Percentiles rank a stretch among this genome's conserved stretches.
phyloP scores from a whole-genome alignment of 2,797 vertebrate genomes.

The Centropyge bicolor region DNA sequence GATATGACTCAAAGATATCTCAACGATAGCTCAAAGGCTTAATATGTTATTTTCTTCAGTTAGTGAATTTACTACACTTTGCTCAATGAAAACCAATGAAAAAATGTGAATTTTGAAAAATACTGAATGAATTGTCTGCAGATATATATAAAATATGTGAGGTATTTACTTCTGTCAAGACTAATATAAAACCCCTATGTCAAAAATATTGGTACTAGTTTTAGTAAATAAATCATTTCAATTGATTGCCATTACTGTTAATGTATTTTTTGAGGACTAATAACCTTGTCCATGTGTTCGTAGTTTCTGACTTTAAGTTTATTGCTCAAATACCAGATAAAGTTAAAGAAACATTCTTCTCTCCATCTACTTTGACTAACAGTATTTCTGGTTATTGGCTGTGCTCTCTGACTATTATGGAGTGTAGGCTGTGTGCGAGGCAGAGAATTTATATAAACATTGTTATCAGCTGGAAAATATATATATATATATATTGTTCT shows the following conservation, averaged over 20 bases:
- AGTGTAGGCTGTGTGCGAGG: constrained; percentile 30
- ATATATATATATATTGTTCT: constrained; percentile 9
- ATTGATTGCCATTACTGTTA: constrained; percentile 1
- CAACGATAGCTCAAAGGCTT: no score
- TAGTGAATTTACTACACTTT: constrained; percentile 1
- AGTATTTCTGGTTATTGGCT: constrained; percentile 32
- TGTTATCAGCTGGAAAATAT: constrained; percentile 26
- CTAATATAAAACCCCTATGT: constrained; percentile 21
- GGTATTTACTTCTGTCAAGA: constrained; percentile 7
- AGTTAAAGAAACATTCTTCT: constrained; percentile 35
- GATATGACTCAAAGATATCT: no score
- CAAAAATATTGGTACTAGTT: constrained; percentile 34
- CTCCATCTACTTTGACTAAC: constrained; percentile 29
- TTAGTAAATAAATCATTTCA: constrained; percentile 4
- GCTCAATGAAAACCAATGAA: not conserved
- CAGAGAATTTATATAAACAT: constrained; percentile 32
- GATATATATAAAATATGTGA: not conserved
- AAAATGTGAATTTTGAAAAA: not conserved
- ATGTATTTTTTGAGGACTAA: constrained; percentile 22
- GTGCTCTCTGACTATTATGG: constrained; percentile 40
- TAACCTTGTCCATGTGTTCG: constrained; percentile 21
- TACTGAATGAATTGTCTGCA: not conserved
- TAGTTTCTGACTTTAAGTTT: constrained; percentile 25
- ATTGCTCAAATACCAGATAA: constrained; percentile 16
- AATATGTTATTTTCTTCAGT: constrained; percentile 14